phyloP scores from a whole-genome alignment of 2,797 vertebrate species.

The Setipinna tenuifilis region DNA sequence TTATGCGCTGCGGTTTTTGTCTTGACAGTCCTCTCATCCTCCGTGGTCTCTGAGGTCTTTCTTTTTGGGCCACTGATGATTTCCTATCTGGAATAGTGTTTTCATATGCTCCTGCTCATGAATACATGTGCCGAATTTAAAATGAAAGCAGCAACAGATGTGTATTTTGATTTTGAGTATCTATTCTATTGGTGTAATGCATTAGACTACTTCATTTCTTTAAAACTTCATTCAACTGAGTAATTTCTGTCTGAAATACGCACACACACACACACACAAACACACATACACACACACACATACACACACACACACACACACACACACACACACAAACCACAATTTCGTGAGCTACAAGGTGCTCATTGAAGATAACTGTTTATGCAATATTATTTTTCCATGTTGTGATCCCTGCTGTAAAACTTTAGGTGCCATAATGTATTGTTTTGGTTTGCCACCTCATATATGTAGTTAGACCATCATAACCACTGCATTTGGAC shows the following conservation, averaged over 20 bases:
- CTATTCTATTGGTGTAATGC: neutral
- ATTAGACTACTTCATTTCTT: neutral
- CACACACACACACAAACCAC: neutral
- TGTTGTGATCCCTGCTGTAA: neutral
- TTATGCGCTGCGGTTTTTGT: slow-evolving; percentile 20
- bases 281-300: too few species aligned
- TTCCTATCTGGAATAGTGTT: slow-evolving; percentile 20
- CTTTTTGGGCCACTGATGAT: slow-evolving; percentile 1
- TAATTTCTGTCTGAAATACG: neutral
- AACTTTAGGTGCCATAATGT: neutral
- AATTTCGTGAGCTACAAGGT: neutral
- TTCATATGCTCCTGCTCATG: neutral
- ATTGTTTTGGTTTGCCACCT: slow-evolving; percentile 14
- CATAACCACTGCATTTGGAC: slow-evolving; percentile 50
- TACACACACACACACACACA: too few species aligned
- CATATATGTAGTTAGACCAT: slow-evolving; percentile 6
- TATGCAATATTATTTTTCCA: neutral
- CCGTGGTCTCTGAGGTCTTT: slow-evolving; percentile 20
- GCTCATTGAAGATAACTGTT: neutral
- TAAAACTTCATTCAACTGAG: neutral
- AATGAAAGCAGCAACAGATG: slow-evolving; percentile 6
- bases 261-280: too few species aligned
- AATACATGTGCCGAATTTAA: neutral
- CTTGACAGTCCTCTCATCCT: slow-evolving; percentile 24
- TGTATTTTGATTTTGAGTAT: neutral